phyloP scores from a whole-genome alignment of 37 sponge, comb jelly and placozoan species.

The Diacarnus erythraeanus region DNA sequence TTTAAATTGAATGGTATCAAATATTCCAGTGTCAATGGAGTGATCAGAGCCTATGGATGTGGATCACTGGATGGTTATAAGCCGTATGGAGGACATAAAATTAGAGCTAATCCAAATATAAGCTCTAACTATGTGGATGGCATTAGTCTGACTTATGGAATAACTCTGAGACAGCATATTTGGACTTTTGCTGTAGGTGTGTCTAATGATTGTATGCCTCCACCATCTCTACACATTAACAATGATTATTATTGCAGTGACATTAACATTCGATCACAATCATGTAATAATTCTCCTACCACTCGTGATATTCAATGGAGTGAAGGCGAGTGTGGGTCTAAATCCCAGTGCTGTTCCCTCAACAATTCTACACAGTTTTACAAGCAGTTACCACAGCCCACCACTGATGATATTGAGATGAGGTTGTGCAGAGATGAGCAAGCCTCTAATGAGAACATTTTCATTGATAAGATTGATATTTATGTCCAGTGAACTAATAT shows the following conservation, averaged over 20 bases:
- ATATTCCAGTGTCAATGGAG: slow-evolving; percentile 28
- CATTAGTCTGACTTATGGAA: slow-evolving; percentile 19
- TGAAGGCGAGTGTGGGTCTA: neutral
- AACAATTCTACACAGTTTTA: neutral
- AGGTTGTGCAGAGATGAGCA: neutral
- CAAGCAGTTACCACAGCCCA: slow-evolving; percentile 2
- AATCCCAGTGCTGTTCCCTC: neutral
- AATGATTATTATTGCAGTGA: neutral
- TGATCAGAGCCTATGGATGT: slow-evolving; percentile 23
- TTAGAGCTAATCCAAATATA: neutral
- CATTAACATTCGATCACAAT: neutral
- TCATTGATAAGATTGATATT: neutral
- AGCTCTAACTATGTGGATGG: slow-evolving; percentile 28
- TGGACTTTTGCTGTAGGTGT: slow-evolving; percentile 20
- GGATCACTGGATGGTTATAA: too few species aligned
- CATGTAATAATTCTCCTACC: too few species aligned
- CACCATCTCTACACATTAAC: neutral
- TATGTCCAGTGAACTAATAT: neutral
- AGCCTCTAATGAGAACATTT: neutral
- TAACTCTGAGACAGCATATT: neutral
- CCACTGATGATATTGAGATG: slow-evolving; percentile 15
- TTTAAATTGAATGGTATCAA: neutral
- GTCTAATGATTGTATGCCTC: neutral
- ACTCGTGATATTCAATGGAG: neutral
- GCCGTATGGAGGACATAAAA: neutral